phyloP scores from a whole-genome alignment of 2,888 invertebrate genomes.

The Drosophila histrio region DNA sequence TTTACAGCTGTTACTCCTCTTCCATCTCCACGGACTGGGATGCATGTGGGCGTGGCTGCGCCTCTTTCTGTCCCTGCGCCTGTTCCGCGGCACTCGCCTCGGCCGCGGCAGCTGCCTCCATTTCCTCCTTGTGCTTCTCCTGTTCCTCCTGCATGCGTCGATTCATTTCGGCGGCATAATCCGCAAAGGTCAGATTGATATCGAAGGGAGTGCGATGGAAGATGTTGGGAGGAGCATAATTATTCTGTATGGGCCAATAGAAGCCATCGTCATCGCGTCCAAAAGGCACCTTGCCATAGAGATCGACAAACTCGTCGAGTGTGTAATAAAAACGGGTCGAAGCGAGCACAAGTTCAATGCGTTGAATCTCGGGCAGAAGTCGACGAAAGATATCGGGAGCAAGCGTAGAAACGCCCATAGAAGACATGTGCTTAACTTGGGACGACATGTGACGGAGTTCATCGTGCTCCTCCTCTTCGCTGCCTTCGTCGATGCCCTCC shows the following conservation, averaged over 20 bases:
- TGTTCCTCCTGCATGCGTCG: constrained; percentile 32
- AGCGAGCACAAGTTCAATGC: constrained; percentile 75
- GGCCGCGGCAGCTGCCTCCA: constrained; percentile 30
- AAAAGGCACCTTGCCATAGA: constrained; percentile 59
- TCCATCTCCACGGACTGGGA: not conserved
- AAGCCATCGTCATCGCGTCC: constrained; percentile 68
- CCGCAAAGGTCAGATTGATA: constrained; percentile 79
- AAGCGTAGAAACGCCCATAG: not conserved
- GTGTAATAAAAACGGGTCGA: constrained; percentile 70
- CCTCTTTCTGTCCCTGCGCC: not conserved
- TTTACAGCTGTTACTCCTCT: not conserved
- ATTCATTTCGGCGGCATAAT: constrained; percentile 63
- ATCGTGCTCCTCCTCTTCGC: constrained; percentile 10
- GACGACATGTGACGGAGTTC: not conserved
- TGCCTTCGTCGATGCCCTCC: not conserved
- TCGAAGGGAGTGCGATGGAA: constrained; percentile 77
- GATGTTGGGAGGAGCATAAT: constrained; percentile 71
- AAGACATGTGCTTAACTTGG: not conserved
- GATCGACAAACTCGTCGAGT: constrained; percentile 51
- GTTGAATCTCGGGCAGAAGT: constrained; percentile 76
- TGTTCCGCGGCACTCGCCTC: constrained; percentile 6
- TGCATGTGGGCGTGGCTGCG: not conserved
- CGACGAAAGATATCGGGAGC: constrained; percentile 55
- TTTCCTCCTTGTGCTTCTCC: constrained; percentile 14
- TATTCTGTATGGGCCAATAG: constrained; percentile 79